These are phyloP conservation scores for Prunella strophiata DNA, from an alignment of 2,797 vertebrate species.

Conservation along the genomic window DNA sequence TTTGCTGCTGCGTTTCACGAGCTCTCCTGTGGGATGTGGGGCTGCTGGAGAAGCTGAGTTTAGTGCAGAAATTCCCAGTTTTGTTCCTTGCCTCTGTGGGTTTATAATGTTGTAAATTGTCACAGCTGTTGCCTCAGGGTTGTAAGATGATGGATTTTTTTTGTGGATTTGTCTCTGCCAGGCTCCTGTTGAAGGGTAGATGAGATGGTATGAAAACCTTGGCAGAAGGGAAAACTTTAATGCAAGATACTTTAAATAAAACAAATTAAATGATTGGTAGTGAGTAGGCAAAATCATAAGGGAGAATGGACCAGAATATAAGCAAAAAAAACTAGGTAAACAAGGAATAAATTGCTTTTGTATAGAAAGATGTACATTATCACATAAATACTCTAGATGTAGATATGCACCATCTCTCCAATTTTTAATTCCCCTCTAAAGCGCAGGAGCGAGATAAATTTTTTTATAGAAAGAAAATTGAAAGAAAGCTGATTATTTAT, in stretches of 20 bases:
- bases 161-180: not conserved
- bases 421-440: not conserved
- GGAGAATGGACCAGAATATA: not conserved
- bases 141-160: not conserved
- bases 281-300: not conserved
- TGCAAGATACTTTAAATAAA: not conserved
- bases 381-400: not conserved
- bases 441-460: not conserved
- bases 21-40: not conserved
- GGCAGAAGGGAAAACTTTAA: not conserved
- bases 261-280: not conserved
- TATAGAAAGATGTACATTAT: not conserved
- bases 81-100: not conserved
- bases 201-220: not conserved
- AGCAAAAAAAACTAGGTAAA: not conserved
- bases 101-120: not conserved
- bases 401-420: not conserved
- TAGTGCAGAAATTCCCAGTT: not conserved
- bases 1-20: not conserved
- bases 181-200: not conserved
- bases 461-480: not conserved
- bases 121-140: not conserved
- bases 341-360: not conserved
- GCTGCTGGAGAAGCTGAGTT: not conserved
- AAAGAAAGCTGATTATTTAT: not conserved